Evolutionary conservation across 2,888 invertebrate species (phyloP).

Genomic region (Megamerina dolium): DNA sequence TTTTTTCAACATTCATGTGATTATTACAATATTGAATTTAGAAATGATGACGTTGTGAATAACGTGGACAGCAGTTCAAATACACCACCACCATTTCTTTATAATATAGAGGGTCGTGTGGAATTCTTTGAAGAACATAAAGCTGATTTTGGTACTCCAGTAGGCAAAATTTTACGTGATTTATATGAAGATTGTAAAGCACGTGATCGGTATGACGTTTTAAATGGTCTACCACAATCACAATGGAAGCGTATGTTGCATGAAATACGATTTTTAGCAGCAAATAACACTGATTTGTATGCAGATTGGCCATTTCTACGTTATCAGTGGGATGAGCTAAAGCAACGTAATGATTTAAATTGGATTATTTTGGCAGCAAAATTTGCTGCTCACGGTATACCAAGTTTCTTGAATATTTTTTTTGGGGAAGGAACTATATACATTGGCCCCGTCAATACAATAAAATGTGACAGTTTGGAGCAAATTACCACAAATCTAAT

Average conservation of each 20-base stretch:
- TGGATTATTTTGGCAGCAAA: constrained; percentile 37
- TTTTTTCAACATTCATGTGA: constrained; percentile 43
- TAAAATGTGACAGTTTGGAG: constrained; percentile 28
- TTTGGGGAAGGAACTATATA: constrained; percentile 39
- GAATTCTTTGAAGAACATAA: constrained; percentile 33
- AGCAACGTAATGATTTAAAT: constrained; percentile 22
- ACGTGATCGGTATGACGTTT: neutral
- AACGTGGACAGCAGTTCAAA: too few relatives aligned
- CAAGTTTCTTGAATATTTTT: constrained; percentile 35
- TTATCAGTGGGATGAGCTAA: constrained; percentile 33
- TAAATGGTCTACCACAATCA: neutral
- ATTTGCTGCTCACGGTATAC: constrained; percentile 35
- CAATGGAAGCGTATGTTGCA: constrained; percentile 28
- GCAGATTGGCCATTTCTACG: constrained; percentile 36
- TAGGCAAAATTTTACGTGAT: constrained; percentile 30
- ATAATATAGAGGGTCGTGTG: constrained; percentile 39
- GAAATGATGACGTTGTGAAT: neutral
- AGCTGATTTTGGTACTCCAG: constrained; percentile 28
- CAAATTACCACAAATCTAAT: constrained; percentile 20
- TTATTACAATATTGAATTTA: constrained; percentile 26
- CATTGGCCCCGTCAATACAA: constrained; percentile 28
- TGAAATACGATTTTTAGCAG: constrained; percentile 30
- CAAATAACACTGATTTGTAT: constrained; percentile 20
- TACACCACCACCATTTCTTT: constrained; percentile 38
- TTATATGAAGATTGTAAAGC: constrained; percentile 33